Evolutionary conservation across 1,140 invertebrate species (phyloP).

Genomic region (Medauroidea extradentata): DNA sequence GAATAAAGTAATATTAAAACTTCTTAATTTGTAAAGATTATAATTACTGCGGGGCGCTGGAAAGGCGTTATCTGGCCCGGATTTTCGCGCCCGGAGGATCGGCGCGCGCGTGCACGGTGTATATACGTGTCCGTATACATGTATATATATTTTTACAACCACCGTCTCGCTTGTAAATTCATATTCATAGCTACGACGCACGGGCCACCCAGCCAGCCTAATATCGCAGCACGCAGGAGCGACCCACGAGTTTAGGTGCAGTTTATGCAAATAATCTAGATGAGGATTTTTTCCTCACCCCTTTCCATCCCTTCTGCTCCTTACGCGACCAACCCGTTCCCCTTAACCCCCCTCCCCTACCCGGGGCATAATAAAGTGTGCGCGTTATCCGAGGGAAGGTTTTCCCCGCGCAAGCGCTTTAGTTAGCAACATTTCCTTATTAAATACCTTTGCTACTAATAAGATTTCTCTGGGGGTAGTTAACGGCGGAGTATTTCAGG

Average conservation of each 20-base stretch:
- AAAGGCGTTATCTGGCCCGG: slow-evolving; percentile 14
- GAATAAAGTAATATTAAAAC: slow-evolving; percentile 16
- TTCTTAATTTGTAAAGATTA: slow-evolving; percentile 22
- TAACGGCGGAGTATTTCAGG: too few relatives aligned
- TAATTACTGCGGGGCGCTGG: slow-evolving; percentile 17
- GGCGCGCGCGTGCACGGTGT: too few relatives aligned
- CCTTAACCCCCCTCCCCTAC: too few relatives aligned
- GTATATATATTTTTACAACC: too few relatives aligned
- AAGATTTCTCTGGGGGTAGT: slow-evolving; percentile 12
- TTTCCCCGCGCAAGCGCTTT: slow-evolving; percentile 5
- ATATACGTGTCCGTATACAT: not conserved
- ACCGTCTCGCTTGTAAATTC: slow-evolving; percentile 7
- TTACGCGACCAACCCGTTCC: too few relatives aligned
- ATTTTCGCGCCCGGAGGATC: slow-evolving; percentile 4
- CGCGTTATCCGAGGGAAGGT: too few relatives aligned
- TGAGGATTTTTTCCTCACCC: slow-evolving; percentile 37
- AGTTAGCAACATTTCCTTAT: slow-evolving; percentile 21
- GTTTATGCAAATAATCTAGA: slow-evolving; percentile 42
- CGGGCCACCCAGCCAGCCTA: not conserved
- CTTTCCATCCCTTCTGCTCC: not conserved
- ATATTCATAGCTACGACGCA: not conserved
- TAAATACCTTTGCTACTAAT: slow-evolving; percentile 20
- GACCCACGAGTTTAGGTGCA: slow-evolving; percentile 26
- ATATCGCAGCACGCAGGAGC: slow-evolving; percentile 13
- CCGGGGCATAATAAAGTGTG: too few relatives aligned